A percentile compares a stretch with the other conserved stretches of the same genome.
phyloP scores from a whole-genome alignment of 2,888 invertebrate species.

The Fabriciana adippe region DNA sequence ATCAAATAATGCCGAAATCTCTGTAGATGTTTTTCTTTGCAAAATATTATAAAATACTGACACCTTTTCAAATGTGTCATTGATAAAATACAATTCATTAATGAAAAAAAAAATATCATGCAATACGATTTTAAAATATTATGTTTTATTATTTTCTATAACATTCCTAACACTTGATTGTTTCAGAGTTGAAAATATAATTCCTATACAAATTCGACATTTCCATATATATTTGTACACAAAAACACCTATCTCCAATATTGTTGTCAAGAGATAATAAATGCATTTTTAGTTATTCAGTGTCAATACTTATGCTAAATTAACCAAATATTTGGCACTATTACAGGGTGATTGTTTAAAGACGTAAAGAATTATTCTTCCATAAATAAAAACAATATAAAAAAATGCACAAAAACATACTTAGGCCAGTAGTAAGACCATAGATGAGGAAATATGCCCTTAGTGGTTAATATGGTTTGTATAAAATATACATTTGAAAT shows the following conservation, averaged over 20 bases:
- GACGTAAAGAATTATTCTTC: not conserved
- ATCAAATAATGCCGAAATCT: too few relatives aligned
- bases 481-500: constrained; percentile 70
- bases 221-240: not conserved
- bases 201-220: not conserved
- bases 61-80: too few relatives aligned
- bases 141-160: too few relatives aligned
- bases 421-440: constrained; percentile 50
- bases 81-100: too few relatives aligned
- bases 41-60: too few relatives aligned
- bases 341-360: constrained; percentile 6
- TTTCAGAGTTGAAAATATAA: not conserved
- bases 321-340: constrained; percentile 28
- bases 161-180: too few relatives aligned
- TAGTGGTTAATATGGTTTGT: constrained; percentile 63
- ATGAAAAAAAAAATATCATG: too few relatives aligned
- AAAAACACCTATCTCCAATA: not conserved
- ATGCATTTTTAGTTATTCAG: constrained; percentile 2
- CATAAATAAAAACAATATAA: not conserved
- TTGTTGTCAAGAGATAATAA: constrained; percentile 8
- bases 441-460: constrained; percentile 73
- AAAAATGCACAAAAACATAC: constrained; percentile 22
- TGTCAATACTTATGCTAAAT: constrained; percentile 14
- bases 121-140: too few relatives aligned
- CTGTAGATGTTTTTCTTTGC: too few relatives aligned